Evolutionary conservation across 2,888 invertebrate genomes (phyloP).

Genomic region (Hemicrepidius hirtus): DNA sequence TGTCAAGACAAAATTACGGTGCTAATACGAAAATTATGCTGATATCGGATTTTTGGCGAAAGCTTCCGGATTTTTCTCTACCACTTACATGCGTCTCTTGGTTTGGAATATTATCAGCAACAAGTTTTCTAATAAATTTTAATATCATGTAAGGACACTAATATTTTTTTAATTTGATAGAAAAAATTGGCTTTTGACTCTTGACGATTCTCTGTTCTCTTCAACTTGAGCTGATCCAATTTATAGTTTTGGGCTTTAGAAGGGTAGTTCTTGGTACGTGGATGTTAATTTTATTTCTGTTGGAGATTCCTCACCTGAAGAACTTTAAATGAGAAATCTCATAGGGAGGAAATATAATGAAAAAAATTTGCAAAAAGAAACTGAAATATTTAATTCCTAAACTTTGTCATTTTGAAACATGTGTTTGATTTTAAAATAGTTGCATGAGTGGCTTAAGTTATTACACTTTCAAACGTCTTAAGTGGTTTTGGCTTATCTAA

Average conservation of each 20-base stretch:
- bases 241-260: too few species aligned
- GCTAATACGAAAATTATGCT: conserved; percentile 48
- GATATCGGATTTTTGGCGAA: conserved; percentile 39
- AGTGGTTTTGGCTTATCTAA: conserved; percentile 21
- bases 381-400: conserved; percentile 7
- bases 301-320: too few species aligned
- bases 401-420: neutral
- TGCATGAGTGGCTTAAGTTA: conserved; percentile 17
- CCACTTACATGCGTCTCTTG: neutral
- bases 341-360: too few species aligned
- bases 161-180: too few species aligned
- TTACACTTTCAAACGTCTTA: conserved; percentile 15
- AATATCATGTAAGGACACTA: too few species aligned
- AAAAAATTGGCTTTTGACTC: too few species aligned
- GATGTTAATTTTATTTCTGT: too few species aligned
- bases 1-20: conserved; percentile 46
- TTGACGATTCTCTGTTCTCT: too few species aligned
- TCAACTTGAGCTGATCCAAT: too few species aligned
- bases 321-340: too few species aligned
- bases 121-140: neutral
- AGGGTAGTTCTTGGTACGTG: too few species aligned
- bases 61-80: neutral
- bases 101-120: conserved; percentile 5
- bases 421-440: conserved; percentile 22
- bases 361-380: neutral